Base-by-base conservation (phyloP, 2,113 vertebrate species). In the Podarcis raffonei region DNA sequence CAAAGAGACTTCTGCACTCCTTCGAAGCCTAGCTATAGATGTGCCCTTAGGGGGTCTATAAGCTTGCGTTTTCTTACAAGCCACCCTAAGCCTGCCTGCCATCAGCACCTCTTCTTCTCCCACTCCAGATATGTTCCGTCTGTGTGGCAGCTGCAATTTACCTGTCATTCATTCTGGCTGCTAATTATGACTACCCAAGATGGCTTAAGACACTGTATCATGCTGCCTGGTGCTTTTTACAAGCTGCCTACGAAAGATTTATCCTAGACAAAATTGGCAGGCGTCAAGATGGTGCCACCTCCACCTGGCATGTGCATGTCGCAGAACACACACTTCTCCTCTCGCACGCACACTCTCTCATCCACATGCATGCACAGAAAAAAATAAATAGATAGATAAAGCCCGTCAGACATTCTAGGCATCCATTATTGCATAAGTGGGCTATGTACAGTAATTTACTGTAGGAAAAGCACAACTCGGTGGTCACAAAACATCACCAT, bases 111-210 rank as follows among this genome's bases (percentile, higher is more conserved):
- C 81, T 48, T 62, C 7, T 11, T n/a, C 57, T 65, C 35, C 86
- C 35, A 72, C 89, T 80, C 8, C 80, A 87, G 87, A 83, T 81
- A 66, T 48, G 48, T 37, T 86, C 83, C 0, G 6, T 80, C 81
- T 0, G 7, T 8, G 30, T 18, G 42, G 39, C 83, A 66, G 16
- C 83, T 92, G 81, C 68, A 88, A 92, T 92, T 94, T 88, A 90
- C 62, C 87, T 87, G 88, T 92, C 89, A 93, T 76, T 93, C 92
- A 94, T 84, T 82, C 86, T 69, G 71, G 78, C 88, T 80, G 88
- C 89, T 91, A 93, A 94, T 94, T 90, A 85, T 42, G 39, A 5
- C 87, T 90, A 57, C 90, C 88, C 81, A 59, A 81, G 92, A 89
- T 30, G 69, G 80, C 84, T 96, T 79, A 90, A 88, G 80, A 87